These are phyloP conservation scores for Catharus minimus DNA, from an alignment of 2,113 vertebrate species.

Conservation along the genomic window DNA sequence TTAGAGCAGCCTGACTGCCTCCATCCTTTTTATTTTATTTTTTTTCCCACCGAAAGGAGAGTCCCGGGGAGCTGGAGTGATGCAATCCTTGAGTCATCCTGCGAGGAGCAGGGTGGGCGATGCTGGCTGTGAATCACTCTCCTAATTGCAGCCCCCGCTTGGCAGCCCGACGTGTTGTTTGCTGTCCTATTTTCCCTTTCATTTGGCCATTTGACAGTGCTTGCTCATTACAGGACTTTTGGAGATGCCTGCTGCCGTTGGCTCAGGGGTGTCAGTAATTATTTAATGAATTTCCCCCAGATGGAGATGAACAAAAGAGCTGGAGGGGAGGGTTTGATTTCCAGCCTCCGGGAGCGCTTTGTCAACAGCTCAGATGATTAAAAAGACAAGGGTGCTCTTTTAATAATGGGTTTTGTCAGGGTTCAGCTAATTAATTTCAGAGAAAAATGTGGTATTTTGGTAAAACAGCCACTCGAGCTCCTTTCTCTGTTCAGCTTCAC, in stretches of 20 bases:
- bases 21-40: not conserved
- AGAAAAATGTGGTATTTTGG: slow-evolving; percentile 12
- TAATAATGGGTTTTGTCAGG: slow-evolving; percentile 27
- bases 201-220: not conserved
- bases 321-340: not conserved
- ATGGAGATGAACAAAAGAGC: not conserved
- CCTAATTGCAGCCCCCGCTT: not conserved
- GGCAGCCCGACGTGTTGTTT: not conserved
- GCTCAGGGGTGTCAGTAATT: not conserved
- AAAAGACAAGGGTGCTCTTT: not conserved
- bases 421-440: slow-evolving; percentile 16
- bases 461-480: not conserved
- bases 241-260: not conserved
- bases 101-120: not conserved
- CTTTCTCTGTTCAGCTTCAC: not conserved
- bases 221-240: not conserved
- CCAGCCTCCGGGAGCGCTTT: not conserved
- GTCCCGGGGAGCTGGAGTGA: not conserved
- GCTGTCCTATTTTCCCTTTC: not conserved
- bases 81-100: not conserved
- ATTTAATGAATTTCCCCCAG: not conserved
- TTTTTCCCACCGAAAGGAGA: not conserved
- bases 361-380: slow-evolving; percentile 10
- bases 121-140: not conserved
- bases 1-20: not conserved